Conservation (phyloP, 2,797 vertebrate genomes). For the Notamacropus eugenii region DNA sequence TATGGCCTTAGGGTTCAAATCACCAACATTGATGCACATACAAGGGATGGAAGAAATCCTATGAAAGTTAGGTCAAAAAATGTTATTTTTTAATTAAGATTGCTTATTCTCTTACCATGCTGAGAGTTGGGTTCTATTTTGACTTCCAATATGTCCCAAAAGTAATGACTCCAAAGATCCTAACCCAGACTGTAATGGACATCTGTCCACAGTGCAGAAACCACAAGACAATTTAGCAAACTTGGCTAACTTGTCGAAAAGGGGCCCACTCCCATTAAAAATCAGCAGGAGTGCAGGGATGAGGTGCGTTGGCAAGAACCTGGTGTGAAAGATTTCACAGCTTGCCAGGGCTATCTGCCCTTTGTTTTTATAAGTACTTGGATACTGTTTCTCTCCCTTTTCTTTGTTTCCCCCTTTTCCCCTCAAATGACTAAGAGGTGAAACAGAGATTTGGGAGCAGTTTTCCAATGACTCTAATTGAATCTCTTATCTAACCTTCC, state of each 20-base stretch:
- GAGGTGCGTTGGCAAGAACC: neutral
- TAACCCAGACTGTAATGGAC: neutral
- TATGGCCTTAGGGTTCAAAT: slow-evolving; percentile 63
- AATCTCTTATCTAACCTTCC: neutral
- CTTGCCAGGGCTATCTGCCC: neutral
- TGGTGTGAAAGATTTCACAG: neutral
- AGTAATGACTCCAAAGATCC: slow-evolving; percentile 30
- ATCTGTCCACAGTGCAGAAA: slow-evolving; percentile 1
- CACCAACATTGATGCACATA: slow-evolving; percentile 69
- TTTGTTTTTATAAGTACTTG: neutral
- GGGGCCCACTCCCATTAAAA: neutral
- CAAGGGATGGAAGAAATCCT: slow-evolving; percentile 66
- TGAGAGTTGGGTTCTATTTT: slow-evolving; percentile 74
- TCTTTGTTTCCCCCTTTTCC: neutral
- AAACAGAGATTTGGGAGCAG: slow-evolving; percentile 10
- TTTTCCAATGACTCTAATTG: neutral
- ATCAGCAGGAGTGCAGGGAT: neutral
- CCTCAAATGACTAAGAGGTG: neutral
- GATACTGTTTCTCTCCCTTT: neutral
- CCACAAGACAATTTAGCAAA: neutral
- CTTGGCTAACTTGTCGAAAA: neutral
- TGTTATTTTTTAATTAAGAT: slow-evolving; percentile 69
- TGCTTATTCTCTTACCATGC: slow-evolving; percentile 71
- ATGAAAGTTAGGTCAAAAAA: slow-evolving; percentile 72
- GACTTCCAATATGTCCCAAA: slow-evolving; percentile 59